Evolutionary conservation across 2,797 vertebrate species (phyloP).

Genomic region (Neopelma chrysocephalum): DNA sequence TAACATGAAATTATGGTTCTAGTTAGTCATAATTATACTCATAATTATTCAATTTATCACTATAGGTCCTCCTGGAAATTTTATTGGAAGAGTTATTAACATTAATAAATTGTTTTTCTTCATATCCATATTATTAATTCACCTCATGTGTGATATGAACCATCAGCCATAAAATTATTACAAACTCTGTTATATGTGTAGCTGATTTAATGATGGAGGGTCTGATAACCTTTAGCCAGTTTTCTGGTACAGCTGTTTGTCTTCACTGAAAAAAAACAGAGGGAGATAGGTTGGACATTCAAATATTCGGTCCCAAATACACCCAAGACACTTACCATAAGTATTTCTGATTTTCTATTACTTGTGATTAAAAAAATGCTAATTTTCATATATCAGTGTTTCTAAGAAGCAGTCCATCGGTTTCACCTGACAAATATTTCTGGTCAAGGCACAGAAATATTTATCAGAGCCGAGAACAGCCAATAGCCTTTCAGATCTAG

Average conservation of each 20-base stretch:
- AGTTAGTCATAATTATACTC: constrained; percentile 82
- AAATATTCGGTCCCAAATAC: neutral
- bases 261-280: neutral
- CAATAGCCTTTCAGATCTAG: neutral
- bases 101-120: constrained; percentile 86
- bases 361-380: neutral
- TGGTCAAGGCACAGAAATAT: neutral
- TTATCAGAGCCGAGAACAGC: neutral
- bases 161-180: constrained; percentile 68
- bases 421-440: neutral
- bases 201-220: neutral
- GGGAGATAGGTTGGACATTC: neutral
- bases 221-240: constrained; percentile 21
- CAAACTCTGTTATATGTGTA: constrained; percentile 26
- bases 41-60: constrained; percentile 85
- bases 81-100: constrained; percentile 81
- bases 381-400: neutral
- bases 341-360: neutral
- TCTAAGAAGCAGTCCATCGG: neutral
- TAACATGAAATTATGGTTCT: constrained; percentile 82
- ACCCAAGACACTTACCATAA: neutral
- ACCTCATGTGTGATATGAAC: constrained; percentile 75
- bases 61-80: constrained; percentile 79
- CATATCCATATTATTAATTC: constrained; percentile 76
- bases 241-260: neutral